Evolutionary conservation across 2,113 vertebrate genomes (phyloP).

Genomic region (Salvator merianae): DNA sequence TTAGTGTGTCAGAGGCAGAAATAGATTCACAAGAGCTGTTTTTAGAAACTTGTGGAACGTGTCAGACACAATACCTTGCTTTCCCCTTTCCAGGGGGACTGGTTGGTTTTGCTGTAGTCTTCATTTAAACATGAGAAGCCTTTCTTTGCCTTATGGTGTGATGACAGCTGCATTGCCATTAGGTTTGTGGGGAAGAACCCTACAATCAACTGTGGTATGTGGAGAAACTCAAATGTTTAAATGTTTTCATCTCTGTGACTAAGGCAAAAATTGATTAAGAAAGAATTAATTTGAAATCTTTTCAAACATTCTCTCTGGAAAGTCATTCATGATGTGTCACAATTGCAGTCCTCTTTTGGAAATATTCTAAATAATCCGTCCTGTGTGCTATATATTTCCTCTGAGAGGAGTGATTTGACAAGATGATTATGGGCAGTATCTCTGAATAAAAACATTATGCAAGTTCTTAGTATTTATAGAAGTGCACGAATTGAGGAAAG

Average conservation of each 20-base stretch:
- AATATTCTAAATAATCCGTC: background rate
- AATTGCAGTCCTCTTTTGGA: conserved; percentile 1
- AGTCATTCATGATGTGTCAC: background rate
- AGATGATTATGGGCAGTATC: background rate
- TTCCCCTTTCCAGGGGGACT: background rate
- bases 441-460: background rate
- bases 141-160: background rate
- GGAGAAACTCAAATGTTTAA: background rate
- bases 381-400: background rate
- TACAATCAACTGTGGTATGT: background rate
- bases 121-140: background rate
- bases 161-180: background rate
- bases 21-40: conserved; percentile 54
- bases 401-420: background rate
- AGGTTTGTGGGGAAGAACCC: background rate
- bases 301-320: background rate
- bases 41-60: conserved; percentile 61
- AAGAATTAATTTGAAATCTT: background rate
- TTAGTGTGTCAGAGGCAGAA: conserved; percentile 57
- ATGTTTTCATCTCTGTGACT: background rate
- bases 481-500: background rate
- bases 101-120: background rate
- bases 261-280: background rate
- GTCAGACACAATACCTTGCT: conserved; percentile 48
- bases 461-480: background rate